Conservation (phyloP, 1,140 invertebrate genomes). For the Drosophila punjabiensis region DNA sequence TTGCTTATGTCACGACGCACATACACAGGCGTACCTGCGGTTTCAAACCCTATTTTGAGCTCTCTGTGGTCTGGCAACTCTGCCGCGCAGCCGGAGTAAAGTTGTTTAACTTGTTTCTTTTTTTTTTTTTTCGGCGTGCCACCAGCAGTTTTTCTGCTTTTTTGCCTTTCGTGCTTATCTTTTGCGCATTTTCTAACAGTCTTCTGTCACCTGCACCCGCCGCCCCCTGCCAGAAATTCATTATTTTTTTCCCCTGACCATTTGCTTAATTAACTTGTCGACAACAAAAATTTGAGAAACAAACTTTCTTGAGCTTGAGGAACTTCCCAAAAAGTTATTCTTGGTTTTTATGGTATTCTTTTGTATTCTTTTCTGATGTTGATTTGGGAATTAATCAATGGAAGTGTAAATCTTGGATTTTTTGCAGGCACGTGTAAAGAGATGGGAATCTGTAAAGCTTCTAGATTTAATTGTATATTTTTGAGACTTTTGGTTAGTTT, state of each 20-base stretch:
- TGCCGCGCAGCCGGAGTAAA: conserved; percentile 54
- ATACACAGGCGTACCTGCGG: conserved; percentile 25
- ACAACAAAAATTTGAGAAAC: conserved; percentile 11
- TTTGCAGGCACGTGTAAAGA: conserved; percentile 19
- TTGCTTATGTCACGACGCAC: conserved; percentile 78
- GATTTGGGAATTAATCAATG: conserved; percentile 31
- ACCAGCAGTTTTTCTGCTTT: conserved; percentile 71
- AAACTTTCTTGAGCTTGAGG: conserved; percentile 47
- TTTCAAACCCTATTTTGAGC: conserved; percentile 55
- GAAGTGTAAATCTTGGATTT: conserved; percentile 19
- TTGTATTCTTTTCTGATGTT: conserved; percentile 26
- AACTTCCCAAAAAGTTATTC: conserved; percentile 33
- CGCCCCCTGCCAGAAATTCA: conserved; percentile 30
- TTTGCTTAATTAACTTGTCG: conserved; percentile 71
- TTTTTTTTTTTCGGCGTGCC: conserved; percentile 63
- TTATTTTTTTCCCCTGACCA: conserved; percentile 37
- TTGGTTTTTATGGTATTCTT: conserved; percentile 24
- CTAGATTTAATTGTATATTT: background rate
- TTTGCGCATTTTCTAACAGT: conserved; percentile 68
- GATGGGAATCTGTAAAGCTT: background rate
- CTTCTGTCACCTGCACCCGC: conserved; percentile 28
- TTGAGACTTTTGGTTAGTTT: too few species aligned
- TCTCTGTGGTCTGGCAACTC: conserved; percentile 65
- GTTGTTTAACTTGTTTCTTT: conserved; percentile 83
- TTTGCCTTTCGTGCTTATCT: conserved; percentile 66